These are phyloP conservation scores for Drosophila sucinea DNA, from an alignment of 1,140 invertebrate species.

Conservation along the genomic window DNA sequence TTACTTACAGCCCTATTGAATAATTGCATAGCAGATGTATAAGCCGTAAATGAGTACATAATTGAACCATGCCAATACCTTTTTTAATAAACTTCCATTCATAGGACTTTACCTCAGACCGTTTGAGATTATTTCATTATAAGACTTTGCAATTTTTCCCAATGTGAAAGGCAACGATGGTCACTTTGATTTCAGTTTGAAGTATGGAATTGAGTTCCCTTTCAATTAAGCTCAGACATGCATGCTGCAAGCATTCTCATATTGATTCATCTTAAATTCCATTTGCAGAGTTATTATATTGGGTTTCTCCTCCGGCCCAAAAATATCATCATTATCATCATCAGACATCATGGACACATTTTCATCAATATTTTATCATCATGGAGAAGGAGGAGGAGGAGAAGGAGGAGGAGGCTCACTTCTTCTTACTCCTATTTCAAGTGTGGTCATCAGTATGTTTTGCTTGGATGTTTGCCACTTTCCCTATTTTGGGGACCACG, in stretches of 20 bases:
- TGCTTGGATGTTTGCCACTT: slow-evolving; percentile 49
- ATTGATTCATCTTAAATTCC: slow-evolving; percentile 11
- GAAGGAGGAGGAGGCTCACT: neutral
- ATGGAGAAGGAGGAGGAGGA: neutral
- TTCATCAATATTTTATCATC: slow-evolving; percentile 12
- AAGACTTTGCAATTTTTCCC: too few species aligned
- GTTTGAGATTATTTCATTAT: too few species aligned
- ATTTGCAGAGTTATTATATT: slow-evolving; percentile 9
- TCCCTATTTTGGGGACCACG: slow-evolving; percentile 20
- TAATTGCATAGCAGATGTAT: too few species aligned
- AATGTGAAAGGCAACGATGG: too few species aligned
- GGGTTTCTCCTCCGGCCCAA: neutral
- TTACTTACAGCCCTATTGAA: too few species aligned
- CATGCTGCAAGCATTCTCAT: neutral
- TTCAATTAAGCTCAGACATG: slow-evolving; percentile 4
- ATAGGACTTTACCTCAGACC: too few species aligned
- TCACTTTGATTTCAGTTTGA: too few species aligned
- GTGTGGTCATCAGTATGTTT: slow-evolving; percentile 17
- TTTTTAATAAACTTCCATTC: too few species aligned
- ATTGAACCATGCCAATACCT: too few species aligned
- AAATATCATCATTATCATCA: slow-evolving; percentile 5
- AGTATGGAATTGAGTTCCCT: neutral
- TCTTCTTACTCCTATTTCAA: slow-evolving; percentile 16
- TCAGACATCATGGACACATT: neutral
- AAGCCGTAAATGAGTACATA: too few species aligned